Evolutionary conservation across 2,888 invertebrate species (phyloP), one percentile per base, ranked within the genome.

Genomic region (Rhimphoctona megacephalus): DNA sequence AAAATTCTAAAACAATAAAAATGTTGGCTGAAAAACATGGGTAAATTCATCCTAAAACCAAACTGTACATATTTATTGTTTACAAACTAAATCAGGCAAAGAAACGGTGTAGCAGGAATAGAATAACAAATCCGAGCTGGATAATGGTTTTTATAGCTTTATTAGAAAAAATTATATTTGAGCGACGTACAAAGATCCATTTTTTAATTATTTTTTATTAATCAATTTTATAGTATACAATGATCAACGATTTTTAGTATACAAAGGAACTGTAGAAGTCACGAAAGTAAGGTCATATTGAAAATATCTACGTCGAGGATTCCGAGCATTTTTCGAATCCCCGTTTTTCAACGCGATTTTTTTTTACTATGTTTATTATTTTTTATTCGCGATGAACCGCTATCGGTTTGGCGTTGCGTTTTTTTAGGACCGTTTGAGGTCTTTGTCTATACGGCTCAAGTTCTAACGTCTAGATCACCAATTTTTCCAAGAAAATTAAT

Each of bases 161-260:
- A 89, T 89, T 90, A 90, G 82, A 88, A 90, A 90, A 91, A 91
- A 89, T 90, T 90, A 89, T 85, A 89, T 90, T 89, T 90, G 87
- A 88, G 87, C 89, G 81, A 77, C 87, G 83, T 91, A 90, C 88
- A 91, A 90, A 90, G 88, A 87, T 86, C 78, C 67, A 67, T 82
- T 81, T 73, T 64, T 81, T 64, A n/a, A 46, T 25, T 69, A 54
- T 66, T 54, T 54, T 39, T 79, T 69, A 66, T 80, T n/a, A 49
- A 76, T 82, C 57, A 77, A 82, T 72, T 82, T 84, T 66, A 73
- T 30, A 61, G 79, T 72, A 69, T 73, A 73, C 67, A 87, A 82
- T 85, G 49, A 81, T 85, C 73, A 81, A 81, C 81, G 66, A 74
- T 81, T 83, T 77, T 73, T 76, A 81, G 80, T 85, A 77, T 85